phyloP scores from a whole-genome alignment of 2,888 invertebrate species.

The Orchesella flavescens region DNA sequence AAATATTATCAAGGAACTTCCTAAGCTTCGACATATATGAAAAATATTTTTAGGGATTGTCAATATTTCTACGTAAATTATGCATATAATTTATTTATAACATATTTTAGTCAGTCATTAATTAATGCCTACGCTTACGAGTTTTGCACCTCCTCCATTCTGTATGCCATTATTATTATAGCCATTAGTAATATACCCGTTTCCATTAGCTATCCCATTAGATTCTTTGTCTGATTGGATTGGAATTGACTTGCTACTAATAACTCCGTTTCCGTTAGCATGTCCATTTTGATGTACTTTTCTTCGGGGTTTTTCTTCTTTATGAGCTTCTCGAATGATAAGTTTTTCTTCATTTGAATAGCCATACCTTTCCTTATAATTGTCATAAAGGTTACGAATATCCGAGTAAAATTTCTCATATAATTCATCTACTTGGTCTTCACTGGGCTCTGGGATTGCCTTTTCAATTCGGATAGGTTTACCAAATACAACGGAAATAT shows the following conservation, averaged over 20 bases:
- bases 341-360: constrained; percentile 48
- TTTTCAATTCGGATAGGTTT: constrained; percentile 56
- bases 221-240: background rate
- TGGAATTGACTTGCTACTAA: background rate
- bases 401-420: constrained; percentile 61
- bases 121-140: constrained; percentile 41
- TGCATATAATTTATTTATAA: too few relatives aligned
- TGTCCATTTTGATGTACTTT: constrained; percentile 20
- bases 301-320: constrained; percentile 12
- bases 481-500: constrained; percentile 60
- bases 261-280: constrained; percentile 10
- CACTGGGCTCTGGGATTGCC: constrained; percentile 44
- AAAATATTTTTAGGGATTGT: too few relatives aligned
- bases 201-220: constrained; percentile 11
- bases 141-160: constrained; percentile 35
- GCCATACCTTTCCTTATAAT: constrained; percentile 62
- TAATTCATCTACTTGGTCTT: constrained; percentile 55
- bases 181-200: background rate
- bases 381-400: constrained; percentile 45
- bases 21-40: too few relatives aligned
- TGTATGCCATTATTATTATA: constrained; percentile 20
- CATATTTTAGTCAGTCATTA: too few relatives aligned
- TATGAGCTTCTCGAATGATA: constrained; percentile 57
- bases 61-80: too few relatives aligned
- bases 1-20: too few relatives aligned